Evolutionary conservation across 2,113 vertebrate genomes (phyloP), one percentile per base, ranked within the genome.

Genomic region (Poeciliopsis prolifica): DNA sequence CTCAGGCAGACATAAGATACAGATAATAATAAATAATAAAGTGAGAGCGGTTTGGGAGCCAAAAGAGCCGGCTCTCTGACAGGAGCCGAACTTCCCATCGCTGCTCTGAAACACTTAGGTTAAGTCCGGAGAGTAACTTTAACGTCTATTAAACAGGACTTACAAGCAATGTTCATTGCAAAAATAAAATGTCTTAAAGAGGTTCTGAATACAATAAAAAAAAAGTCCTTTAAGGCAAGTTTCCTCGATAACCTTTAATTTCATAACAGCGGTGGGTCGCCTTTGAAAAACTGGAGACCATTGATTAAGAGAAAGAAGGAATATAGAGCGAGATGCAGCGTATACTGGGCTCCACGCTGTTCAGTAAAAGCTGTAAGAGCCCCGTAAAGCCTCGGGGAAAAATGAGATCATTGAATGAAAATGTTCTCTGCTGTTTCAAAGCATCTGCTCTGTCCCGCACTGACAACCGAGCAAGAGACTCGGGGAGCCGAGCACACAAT

Each of bases 351-450:
- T 70, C 83, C 30, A 72, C 75, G 70, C 75, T 68, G 65, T 30
- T 75, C 6, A 33, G 67, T 77, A 77, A 85, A 83, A 78, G 70
- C 68, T 83, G 63, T 64, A 78, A 70, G 72, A 81, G 60, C 44
- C 29, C 66, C 61, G 44, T 73, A 69, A 79, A 85, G 81, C 67
- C 82, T 48, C 44, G 63, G 75, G 69, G 72, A 44, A 76, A 68
- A 83, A 65, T 28, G 29, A 77, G 85, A 84, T 70, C 67, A 54
- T 64, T 73, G 78, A 82, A 78, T 74, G 83, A 85, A 72, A 87
- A 83, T 74, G 74, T 83, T 79, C 78, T 75, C 70, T 68, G 35
- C 66, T 72, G 79, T 85, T 82, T 91, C 74, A 85, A 81, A 85
- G 78, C 75, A 70, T 75, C 65, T 72, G 44, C 64, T 62, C 8